These are phyloP conservation scores for Mobula birostris DNA, from an alignment of 2,113 vertebrate genomes.

Conservation along the genomic window DNA sequence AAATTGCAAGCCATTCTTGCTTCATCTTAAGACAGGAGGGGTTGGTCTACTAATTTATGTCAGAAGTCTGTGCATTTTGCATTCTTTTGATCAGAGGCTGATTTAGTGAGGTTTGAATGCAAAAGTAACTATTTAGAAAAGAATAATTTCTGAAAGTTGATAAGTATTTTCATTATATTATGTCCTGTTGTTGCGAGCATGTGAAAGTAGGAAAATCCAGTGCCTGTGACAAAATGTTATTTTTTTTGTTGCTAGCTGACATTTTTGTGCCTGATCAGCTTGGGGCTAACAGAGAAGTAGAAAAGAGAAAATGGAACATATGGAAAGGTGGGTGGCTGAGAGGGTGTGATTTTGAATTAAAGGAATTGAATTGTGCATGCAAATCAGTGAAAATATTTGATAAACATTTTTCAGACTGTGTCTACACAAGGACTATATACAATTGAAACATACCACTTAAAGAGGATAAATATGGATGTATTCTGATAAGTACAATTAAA, in stretches of 20 bases:
- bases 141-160: background rate
- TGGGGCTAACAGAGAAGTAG: background rate
- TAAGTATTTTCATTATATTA: background rate
- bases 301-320: background rate
- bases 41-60: background rate
- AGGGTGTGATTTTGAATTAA: background rate
- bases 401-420: background rate
- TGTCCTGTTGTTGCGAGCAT: background rate
- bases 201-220: background rate
- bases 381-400: background rate
- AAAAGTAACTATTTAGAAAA: background rate
- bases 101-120: background rate
- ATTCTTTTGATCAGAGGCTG: background rate
- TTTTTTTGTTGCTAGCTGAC: background rate
- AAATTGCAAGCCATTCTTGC: background rate
- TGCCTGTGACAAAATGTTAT: background rate
- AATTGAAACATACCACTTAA: background rate
- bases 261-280: background rate
- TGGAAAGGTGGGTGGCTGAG: background rate
- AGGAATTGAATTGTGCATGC: background rate
- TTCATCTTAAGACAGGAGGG: background rate
- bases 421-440: background rate
- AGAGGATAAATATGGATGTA: background rate
- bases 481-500: background rate
- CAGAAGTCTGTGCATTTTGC: background rate